These are phyloP conservation scores for Miniopterus natalensis DNA, from an alignment of 2,113 vertebrate genomes.

Conservation along the genomic window DNA sequence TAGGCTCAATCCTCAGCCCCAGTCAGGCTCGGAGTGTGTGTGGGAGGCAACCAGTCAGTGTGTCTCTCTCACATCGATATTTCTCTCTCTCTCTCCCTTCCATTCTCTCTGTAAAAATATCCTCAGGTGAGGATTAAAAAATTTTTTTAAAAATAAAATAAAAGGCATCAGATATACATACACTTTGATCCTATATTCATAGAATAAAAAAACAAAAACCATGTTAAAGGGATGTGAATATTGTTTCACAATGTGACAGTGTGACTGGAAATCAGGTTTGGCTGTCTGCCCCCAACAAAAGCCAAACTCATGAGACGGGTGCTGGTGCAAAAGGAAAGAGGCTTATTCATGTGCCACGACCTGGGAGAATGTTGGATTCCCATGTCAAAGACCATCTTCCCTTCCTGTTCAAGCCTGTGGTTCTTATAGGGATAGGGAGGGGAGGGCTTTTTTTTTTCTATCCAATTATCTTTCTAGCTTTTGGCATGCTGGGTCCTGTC, in stretches of 20 bases:
- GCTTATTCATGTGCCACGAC: neutral
- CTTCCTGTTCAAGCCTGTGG: neutral
- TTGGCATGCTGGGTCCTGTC: neutral
- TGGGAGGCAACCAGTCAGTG: too few species aligned
- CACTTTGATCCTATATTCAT: neutral
- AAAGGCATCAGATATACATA: neutral
- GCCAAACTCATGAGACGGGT: neutral
- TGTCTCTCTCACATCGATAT: too few species aligned
- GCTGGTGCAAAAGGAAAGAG: neutral
- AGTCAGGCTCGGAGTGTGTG: too few species aligned
- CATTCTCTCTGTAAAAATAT: too few species aligned
- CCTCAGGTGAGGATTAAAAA: too few species aligned
- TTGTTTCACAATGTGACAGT: neutral
- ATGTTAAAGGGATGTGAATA: neutral
- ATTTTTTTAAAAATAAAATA: too few species aligned
- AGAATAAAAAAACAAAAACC: slow-evolving; percentile 35
- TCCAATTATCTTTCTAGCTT: neutral
- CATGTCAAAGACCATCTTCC: neutral
- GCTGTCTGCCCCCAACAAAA: neutral
- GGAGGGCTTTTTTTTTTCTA: neutral
- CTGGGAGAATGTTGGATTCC: neutral
- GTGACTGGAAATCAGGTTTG: too few species aligned
- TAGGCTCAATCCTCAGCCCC: too few species aligned
- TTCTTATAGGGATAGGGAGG: neutral
- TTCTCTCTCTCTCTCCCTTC: too few species aligned